These are phyloP conservation scores for Idris sp. DNA, from an alignment of 1,140 invertebrate genomes.

Conservation along the genomic window DNA sequence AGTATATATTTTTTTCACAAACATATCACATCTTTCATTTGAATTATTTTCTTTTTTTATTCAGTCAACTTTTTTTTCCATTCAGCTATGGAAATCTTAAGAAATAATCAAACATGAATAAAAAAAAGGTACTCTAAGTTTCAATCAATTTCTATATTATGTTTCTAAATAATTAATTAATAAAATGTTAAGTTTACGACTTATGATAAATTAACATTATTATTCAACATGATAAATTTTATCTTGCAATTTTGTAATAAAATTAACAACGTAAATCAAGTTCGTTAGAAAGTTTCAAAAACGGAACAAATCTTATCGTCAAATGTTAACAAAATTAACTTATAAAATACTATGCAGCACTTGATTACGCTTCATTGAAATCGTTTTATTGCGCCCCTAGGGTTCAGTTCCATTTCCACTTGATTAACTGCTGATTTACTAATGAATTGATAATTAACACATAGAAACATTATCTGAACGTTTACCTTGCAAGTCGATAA, in stretches of 20 bases:
- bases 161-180: no score
- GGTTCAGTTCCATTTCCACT: conserved; percentile 29
- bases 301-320: conserved; percentile 16
- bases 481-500: conserved; percentile 25
- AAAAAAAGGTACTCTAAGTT: no score
- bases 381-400: conserved; percentile 42
- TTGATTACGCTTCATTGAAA: conserved; percentile 52
- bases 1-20: no score
- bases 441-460: conserved; percentile 49
- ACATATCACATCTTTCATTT: conserved; percentile 5
- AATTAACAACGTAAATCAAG: conserved; percentile 1
- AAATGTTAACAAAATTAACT: conserved; percentile 49
- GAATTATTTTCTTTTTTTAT: not conserved
- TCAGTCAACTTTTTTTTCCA: no score
- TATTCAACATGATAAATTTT: conserved; percentile 17
- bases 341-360: conserved; percentile 27
- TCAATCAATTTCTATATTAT: no score
- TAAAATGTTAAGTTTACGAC: no score
- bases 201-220: conserved; percentile 26
- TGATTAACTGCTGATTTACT: conserved; percentile 44
- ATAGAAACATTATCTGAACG: conserved; percentile 17
- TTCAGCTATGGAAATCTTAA: no score
- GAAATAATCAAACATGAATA: no score
- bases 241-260: conserved; percentile 11
- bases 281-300: conserved; percentile 23